Conservation (phyloP, 2,888 invertebrate genomes). For the Psylliodes chrysocephalus region DNA sequence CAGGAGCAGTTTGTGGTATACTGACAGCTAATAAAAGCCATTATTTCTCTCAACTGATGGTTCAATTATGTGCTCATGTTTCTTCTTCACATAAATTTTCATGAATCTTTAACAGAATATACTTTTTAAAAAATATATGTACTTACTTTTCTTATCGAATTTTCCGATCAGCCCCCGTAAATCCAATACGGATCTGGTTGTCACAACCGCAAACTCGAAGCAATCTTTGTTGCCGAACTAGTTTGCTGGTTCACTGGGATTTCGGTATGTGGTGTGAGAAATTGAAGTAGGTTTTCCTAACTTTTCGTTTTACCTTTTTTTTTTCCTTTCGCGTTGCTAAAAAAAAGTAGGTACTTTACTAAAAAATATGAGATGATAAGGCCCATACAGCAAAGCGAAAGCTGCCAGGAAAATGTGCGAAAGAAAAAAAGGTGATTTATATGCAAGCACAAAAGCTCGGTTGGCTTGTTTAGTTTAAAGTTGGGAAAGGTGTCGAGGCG, state of each 20-base stretch:
- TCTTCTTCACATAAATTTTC: no score
- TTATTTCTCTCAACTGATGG: no score
- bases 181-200: background rate
- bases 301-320: constrained; percentile 3
- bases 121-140: no score
- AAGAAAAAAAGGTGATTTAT: background rate
- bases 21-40: no score
- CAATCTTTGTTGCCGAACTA: constrained; percentile 11
- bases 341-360: background rate
- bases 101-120: no score
- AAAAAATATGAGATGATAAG: constrained; percentile 1
- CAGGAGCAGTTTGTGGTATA: no score
- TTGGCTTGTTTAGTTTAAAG: background rate
- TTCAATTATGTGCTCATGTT: no score
- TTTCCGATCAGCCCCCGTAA: background rate
- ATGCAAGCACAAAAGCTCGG: background rate
- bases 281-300: constrained; percentile 3
- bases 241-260: constrained; percentile 1
- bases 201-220: background rate
- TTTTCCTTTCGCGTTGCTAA: background rate
- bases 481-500: background rate
- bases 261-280: constrained; percentile 4
- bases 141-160: no score
- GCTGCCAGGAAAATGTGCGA: background rate
- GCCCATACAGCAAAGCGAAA: background rate